Percentiles rank a stretch among this genome's conserved stretches.
These are phyloP conservation scores for Smutsia temminckii DNA, from an alignment of 2,797 vertebrate species.

Conservation along the genomic window DNA sequence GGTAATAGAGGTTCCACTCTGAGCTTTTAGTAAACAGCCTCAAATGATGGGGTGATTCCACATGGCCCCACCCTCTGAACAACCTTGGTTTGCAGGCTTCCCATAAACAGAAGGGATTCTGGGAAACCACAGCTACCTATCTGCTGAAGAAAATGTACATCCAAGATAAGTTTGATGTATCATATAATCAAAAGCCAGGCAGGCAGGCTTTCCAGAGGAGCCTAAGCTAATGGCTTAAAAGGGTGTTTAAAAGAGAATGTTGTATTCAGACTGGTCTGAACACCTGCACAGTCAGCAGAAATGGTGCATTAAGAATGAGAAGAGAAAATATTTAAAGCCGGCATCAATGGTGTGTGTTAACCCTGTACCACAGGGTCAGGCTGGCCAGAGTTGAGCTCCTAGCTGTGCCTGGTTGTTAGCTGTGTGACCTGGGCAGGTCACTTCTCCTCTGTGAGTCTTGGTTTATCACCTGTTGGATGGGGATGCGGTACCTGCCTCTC, in stretches of 20 bases:
- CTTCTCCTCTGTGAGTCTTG: neutral
- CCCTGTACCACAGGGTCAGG: neutral
- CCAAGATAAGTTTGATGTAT: neutral
- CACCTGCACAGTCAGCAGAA: constrained; percentile 63
- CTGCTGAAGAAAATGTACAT: constrained; percentile 26
- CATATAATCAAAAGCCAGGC: constrained; percentile 44
- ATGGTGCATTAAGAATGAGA: constrained; percentile 1
- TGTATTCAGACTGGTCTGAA: neutral
- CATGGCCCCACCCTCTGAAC: neutral
- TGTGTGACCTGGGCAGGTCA: neutral
- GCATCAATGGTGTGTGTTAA: neutral
- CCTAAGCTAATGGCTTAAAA: constrained; percentile 67
- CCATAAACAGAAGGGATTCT: constrained; percentile 39
- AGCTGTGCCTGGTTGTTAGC: neutral
- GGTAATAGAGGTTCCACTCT: neutral
- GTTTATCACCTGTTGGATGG: neutral
- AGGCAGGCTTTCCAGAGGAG: constrained; percentile 25
- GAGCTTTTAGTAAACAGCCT: neutral
- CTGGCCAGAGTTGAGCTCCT: neutral
- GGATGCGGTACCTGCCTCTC: neutral
- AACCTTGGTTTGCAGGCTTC: constrained; percentile 46
- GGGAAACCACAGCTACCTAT: constrained; percentile 43
- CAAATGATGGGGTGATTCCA: neutral
- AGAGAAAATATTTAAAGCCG: constrained; percentile 42
- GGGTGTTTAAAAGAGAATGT: constrained; percentile 50